phyloP scores from a whole-genome alignment of 2,888 invertebrate species.

The Lepidocyrtinus sp. region DNA sequence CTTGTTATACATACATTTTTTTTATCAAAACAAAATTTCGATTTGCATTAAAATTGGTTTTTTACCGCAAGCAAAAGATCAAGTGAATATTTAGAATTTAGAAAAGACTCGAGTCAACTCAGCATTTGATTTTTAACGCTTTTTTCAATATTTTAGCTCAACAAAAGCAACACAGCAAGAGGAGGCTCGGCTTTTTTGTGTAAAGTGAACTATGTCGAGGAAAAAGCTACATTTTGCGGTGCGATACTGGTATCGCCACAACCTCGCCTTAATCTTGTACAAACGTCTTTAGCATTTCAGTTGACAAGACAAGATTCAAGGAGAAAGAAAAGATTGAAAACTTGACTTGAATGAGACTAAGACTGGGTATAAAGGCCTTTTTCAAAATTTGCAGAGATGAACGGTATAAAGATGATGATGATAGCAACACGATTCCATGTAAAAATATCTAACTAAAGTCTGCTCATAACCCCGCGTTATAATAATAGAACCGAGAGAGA shows the following conservation, averaged over 20 bases:
- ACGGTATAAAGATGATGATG: neutral
- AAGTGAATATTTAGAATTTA: too few relatives aligned
- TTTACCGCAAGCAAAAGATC: neutral
- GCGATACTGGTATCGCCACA: slow-evolving; percentile 47
- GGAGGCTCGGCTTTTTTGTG: neutral
- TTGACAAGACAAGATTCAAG: neutral
- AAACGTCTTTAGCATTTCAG: neutral
- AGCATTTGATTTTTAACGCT: neutral
- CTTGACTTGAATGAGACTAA: neutral
- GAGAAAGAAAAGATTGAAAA: neutral
- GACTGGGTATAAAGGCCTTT: neutral
- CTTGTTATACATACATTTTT: neutral
- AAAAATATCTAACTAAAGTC: neutral
- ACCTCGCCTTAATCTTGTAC: slow-evolving; percentile 36
- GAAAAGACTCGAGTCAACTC: neutral
- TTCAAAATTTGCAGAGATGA: neutral
- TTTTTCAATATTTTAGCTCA: neutral
- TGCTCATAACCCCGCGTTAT: neutral
- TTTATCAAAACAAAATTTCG: neutral
- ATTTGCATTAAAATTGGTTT: slow-evolving; percentile 35
- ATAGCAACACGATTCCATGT: neutral
- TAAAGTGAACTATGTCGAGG: neutral
- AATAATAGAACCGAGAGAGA: neutral
- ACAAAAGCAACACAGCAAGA: neutral
- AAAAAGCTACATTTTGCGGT: slow-evolving; percentile 21